A percentile compares a stretch with the other conserved stretches of the same genome.
Evolutionary conservation across 2,888 invertebrate species (phyloP).

Genomic region (Brachypterus glaber): DNA sequence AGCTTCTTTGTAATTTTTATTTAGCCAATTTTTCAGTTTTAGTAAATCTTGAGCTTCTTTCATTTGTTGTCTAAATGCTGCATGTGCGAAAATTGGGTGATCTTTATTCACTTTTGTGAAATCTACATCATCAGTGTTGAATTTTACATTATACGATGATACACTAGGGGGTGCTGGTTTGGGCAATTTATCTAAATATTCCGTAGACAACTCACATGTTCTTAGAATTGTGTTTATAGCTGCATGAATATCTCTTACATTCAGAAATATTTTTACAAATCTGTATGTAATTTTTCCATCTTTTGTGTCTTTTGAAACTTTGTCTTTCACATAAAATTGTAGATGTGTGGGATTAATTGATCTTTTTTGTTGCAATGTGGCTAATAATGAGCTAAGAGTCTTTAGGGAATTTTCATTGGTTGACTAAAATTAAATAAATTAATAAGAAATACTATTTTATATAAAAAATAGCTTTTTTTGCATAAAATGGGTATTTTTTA

Average conservation of each 20-base stretch:
- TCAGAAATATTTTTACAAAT: slow-evolving; percentile 63
- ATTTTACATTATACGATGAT: slow-evolving; percentile 12
- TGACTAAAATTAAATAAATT: slow-evolving; percentile 44
- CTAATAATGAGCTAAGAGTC: slow-evolving; percentile 74
- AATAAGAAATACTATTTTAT: no score
- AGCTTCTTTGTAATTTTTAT: slow-evolving; percentile 59
- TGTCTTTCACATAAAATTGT: slow-evolving; percentile 69
- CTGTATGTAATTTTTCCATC: slow-evolving; percentile 46
- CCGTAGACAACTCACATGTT: slow-evolving; percentile 77
- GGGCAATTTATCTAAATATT: slow-evolving; percentile 69
- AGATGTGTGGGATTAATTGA: slow-evolving; percentile 54
- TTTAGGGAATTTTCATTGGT: slow-evolving; percentile 87
- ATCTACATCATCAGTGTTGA: slow-evolving; percentile 29
- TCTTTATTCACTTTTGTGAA: slow-evolving; percentile 39
- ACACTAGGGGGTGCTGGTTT: slow-evolving; percentile 28
- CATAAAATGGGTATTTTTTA: no score
- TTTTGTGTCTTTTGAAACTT: slow-evolving; percentile 2
- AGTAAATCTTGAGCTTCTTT: slow-evolving; percentile 36
- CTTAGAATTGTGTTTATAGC: slow-evolving; percentile 67
- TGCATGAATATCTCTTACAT: slow-evolving; percentile 58
- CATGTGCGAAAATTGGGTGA: slow-evolving; percentile 46
- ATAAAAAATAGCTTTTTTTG: no score
- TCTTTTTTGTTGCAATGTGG: slow-evolving; percentile 60
- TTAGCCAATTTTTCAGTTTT: slow-evolving; percentile 56
- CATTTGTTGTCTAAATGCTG: slow-evolving; percentile 43